These are phyloP conservation scores for Microplitis manilae DNA, from an alignment of 2,888 invertebrate species.

Conservation along the genomic window DNA sequence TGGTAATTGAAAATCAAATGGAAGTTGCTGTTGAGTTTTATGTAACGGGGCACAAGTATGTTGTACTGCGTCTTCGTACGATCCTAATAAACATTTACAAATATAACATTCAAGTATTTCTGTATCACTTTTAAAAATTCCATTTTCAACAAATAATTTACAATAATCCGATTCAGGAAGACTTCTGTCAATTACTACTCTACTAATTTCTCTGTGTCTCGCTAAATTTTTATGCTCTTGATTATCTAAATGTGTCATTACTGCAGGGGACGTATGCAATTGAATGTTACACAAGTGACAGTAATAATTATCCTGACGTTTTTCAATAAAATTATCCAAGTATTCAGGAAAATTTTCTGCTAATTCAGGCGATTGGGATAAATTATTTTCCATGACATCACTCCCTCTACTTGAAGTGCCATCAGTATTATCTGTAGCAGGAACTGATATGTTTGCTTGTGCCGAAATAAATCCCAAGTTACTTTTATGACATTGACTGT, in stretches of 20 bases:
- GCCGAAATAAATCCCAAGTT: neutral
- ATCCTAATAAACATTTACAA: too few species aligned
- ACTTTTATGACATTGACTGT: neutral
- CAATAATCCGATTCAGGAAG: neutral
- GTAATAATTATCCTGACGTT: neutral
- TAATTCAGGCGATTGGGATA: neutral
- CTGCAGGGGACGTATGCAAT: neutral
- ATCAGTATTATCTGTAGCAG: neutral
- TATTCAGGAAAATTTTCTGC: neutral
- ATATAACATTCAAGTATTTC: too few species aligned
- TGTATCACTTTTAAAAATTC: too few species aligned
- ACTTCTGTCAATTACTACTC: neutral
- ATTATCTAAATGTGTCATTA: neutral
- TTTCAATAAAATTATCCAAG: neutral
- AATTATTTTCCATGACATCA: neutral
- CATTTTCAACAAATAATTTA: too few species aligned
- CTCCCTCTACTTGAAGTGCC: neutral
- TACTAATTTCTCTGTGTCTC: neutral
- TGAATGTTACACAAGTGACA: neutral
- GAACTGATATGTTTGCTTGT: neutral
- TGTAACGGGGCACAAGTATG: too few species aligned
- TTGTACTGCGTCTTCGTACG: too few species aligned
- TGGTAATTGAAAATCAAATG: too few species aligned
- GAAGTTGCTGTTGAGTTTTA: too few species aligned
- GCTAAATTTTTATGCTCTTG: neutral